Evolutionary conservation across 2,113 vertebrate genomes (phyloP), one percentile per base, ranked within the genome.

Genomic region (Engystomops pustulosus): DNA sequence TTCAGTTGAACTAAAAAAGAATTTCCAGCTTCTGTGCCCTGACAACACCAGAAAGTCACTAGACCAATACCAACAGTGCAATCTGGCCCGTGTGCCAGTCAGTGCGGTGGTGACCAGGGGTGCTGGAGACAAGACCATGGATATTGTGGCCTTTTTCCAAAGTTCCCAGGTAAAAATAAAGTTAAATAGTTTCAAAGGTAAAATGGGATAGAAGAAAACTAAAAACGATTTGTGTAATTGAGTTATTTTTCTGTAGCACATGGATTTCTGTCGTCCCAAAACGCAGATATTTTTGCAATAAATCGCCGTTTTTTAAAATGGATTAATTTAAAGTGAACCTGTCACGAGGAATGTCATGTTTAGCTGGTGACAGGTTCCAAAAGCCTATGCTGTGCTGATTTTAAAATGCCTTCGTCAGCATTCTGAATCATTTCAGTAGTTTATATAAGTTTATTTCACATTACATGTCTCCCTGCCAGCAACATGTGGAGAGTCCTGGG

Each of bases 1-100:
- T 23, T 55, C 32, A 94, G 93, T 91, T 49, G 84, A 89, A 89
- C 0, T 87, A 85, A 17, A 30, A 85, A 0, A 1, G 3, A 0
- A 91, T 0, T 98, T 96, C 0, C 92, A 98, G 89, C 93, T 99
- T 30, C 93, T 99, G 87, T 99, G 97, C 84, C 80, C 58, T 38
- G 93, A 97, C 67, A 91, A 93, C 86, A 90, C 14, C 55, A 94
- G 91, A 80, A 89, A 85, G 12, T 86, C 91, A 0, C 86, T 97
- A 10, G 90, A 94, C 23, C 67, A 85, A 0, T 98, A 93, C 23
- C 82, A 91, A 53, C 0, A 0, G 1, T 99, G 97, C 79, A 20
- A 93, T 88, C 88, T 96, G 90, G 94, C 91, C 86, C 90, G 0
- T 79, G 94, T 95, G 2, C 92, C 96, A 20, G 93, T 92, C 77